These are phyloP conservation scores for roundworm (Caenorhabditis elegans) DNA, from an alignment of 1,140 invertebrate species.

Conservation along the genomic window WBcel235 BX284604.4:5470501-5471000, in stretches of 20 bases:
- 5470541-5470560: conserved; percentile 27
- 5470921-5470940: neutral
- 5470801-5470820: conserved; percentile 34
- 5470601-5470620: too few species aligned
- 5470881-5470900: neutral
- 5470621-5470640: too few species aligned
- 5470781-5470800: conserved; percentile 34
- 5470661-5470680: neutral
- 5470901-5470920: neutral
- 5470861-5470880: neutral
- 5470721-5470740: too few species aligned
- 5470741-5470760: neutral
- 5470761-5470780: conserved; percentile 32
- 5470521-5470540: neutral
- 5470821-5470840: conserved; percentile 20
- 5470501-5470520: neutral
- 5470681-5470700: too few species aligned
- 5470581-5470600: conserved; percentile 9
- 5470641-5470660: neutral
- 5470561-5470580: conserved; percentile 40
- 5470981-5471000: conserved; percentile 34
- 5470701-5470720: too few species aligned
- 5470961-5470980: conserved; percentile 30
- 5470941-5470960: neutral
- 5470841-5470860: neutral